Percentiles rank a stretch among this genome's conserved stretches.
phyloP scores from a whole-genome alignment of 2,113 vertebrate genomes.

The Podarcis muralis region DNA sequence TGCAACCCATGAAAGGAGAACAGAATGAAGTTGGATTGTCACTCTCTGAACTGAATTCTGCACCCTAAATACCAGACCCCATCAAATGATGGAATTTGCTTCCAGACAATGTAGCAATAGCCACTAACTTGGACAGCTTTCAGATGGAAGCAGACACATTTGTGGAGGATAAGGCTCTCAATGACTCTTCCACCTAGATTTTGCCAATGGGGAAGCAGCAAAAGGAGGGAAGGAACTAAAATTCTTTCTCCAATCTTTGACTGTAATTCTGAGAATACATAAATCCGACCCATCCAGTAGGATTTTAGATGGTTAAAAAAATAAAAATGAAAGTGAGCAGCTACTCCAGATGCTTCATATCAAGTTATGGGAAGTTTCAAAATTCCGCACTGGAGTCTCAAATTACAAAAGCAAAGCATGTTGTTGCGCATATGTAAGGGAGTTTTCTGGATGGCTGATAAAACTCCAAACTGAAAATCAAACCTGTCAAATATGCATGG shows the following conservation, averaged over 20 bases:
- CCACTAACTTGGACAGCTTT: no score
- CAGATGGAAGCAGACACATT: no score
- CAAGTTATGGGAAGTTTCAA: not conserved
- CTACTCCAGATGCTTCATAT: not conserved
- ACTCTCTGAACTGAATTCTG: conserved; percentile 36
- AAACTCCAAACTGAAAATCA: not conserved
- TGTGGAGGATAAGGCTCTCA: no score
- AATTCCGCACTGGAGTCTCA: not conserved
- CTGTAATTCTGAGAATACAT: not conserved
- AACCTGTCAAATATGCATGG: not conserved
- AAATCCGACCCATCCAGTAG: not conserved
- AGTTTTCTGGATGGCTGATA: not conserved
- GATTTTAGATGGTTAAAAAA: no score
- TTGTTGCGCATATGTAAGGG: not conserved
- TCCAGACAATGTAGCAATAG: no score
- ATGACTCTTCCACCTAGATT: not conserved
- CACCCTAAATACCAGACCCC: not conserved
- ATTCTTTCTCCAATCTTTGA: not conserved
- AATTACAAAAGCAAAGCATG: not conserved
- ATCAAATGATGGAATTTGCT: no score
- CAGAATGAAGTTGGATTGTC: not conserved
- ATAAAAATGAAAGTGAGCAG: not conserved
- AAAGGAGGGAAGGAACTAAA: not conserved
- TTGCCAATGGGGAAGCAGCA: not conserved
- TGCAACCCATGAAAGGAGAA: not conserved